phyloP scores from a whole-genome alignment of 2,888 invertebrate species.

The Netelia fuscicornis region DNA sequence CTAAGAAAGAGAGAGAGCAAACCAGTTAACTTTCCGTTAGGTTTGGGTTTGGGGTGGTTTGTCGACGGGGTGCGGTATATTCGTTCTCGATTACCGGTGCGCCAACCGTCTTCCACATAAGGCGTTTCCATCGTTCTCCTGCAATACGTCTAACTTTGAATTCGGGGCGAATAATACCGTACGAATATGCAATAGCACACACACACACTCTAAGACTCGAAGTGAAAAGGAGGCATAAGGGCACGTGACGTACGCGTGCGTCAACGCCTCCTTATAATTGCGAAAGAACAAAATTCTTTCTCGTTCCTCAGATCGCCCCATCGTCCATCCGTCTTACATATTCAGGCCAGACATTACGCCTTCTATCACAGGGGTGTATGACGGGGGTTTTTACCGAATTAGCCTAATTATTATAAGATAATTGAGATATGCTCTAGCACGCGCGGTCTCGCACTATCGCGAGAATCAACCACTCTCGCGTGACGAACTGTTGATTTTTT shows the following conservation, averaged over 20 bases:
- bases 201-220: conserved; percentile 9
- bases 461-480: conserved; percentile 36
- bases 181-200: conserved; percentile 8
- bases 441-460: not conserved
- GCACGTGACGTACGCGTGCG: conserved; percentile 78
- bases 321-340: not conserved
- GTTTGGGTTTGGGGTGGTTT: conserved; percentile 19
- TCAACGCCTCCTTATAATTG: conserved; percentile 41
- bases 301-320: not conserved
- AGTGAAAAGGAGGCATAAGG: conserved; percentile 68
- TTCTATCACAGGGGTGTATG: conserved; percentile 42
- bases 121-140: conserved; percentile 57
- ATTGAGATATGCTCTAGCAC: conserved; percentile 42
- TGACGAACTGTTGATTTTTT: conserved; percentile 14
- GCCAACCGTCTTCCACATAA: conserved; percentile 72
- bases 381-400: conserved; percentile 74
- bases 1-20: not conserved
- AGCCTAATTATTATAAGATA: conserved; percentile 74
- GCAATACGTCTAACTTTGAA: conserved; percentile 1
- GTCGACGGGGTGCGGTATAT: too few species aligned
- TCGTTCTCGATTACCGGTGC: not conserved
- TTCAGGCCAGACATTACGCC: conserved; percentile 71
- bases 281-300: conserved; percentile 49
- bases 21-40: conserved; percentile 43
- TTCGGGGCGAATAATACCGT: conserved; percentile 49